Evolutionary conservation across 2,888 invertebrate genomes (phyloP).

Genomic region (Sinohyriopsis cumingii): DNA sequence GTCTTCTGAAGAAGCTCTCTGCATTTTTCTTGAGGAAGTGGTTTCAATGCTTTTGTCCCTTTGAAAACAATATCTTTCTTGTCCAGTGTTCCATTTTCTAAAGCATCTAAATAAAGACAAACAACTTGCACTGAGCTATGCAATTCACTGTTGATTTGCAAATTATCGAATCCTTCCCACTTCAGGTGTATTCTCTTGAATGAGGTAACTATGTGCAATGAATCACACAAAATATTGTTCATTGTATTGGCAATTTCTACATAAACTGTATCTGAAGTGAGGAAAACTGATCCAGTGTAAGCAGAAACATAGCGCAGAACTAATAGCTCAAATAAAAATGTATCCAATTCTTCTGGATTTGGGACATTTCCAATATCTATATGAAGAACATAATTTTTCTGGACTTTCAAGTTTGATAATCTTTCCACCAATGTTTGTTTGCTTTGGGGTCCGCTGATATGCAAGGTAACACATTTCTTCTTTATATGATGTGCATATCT

Average conservation of each 20-base stretch:
- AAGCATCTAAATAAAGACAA: conserved; percentile 34
- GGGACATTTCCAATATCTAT: conserved; percentile 43
- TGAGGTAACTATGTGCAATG: conserved; percentile 34
- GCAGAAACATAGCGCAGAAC: conserved; percentile 32
- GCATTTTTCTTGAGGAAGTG: conserved; percentile 24
- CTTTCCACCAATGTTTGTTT: conserved; percentile 25
- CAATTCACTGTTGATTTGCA: conserved; percentile 34
- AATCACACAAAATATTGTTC: conserved; percentile 34
- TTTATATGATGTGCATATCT: conserved; percentile 17
- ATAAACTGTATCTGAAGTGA: conserved; percentile 25
- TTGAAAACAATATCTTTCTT: conserved; percentile 29
- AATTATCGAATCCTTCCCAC: conserved; percentile 31
- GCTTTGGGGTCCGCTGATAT: conserved; percentile 40
- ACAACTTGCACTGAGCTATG: conserved; percentile 50
- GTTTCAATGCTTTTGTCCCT: conserved; percentile 9
- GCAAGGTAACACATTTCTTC: conserved; percentile 25
- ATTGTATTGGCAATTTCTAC: conserved; percentile 52
- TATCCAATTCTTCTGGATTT: conserved; percentile 37
- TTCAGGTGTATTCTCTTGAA: conserved; percentile 31
- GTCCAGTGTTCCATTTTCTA: conserved; percentile 28
- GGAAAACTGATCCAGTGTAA: conserved; percentile 20
- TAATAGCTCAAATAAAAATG: conserved; percentile 46
- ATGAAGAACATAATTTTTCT: conserved; percentile 29
- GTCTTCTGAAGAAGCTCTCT: conserved; percentile 26
- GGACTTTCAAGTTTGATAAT: conserved; percentile 20